Conservation (phyloP, 2,888 invertebrate genomes). For the Eilema caniola region DNA sequence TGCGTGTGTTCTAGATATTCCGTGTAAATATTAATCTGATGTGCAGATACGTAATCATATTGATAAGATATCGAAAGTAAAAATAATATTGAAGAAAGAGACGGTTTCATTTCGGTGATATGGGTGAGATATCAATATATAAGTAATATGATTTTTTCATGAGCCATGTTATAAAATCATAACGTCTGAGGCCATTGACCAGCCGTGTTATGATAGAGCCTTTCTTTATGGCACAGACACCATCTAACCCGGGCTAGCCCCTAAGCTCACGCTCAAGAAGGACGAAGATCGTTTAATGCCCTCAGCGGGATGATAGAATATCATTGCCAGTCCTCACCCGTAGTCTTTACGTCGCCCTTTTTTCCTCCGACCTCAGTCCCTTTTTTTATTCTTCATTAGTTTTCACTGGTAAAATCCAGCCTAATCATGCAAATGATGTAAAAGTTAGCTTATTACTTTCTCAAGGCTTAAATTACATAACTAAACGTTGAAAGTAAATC, state of each 20-base stretch:
- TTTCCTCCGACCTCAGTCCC: background rate
- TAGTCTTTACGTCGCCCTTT: no score
- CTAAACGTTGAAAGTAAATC: background rate
- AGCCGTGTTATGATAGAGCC: background rate
- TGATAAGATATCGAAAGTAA: constrained; percentile 41
- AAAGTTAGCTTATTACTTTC: background rate
- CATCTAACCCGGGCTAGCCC: no score
- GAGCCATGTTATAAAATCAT: background rate
- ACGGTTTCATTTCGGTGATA: background rate
- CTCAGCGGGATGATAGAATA: no score
- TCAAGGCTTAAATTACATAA: constrained; percentile 1
- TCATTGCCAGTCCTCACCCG: no score
- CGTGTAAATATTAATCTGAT: constrained; percentile 33
- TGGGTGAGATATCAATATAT: background rate
- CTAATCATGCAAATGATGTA: background rate
- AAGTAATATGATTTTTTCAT: background rate
- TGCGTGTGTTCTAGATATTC: constrained; percentile 38
- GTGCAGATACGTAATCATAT: constrained; percentile 41
- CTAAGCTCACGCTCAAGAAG: no score
- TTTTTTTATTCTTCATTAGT: background rate
- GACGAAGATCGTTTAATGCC: no score
- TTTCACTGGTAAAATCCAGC: background rate
- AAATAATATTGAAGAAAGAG: constrained; percentile 22
- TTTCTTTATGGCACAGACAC: background rate
- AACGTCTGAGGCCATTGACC: background rate